Evolutionary conservation across 2,797 vertebrate species (phyloP).

Genomic region (Mareca penelope): DNA sequence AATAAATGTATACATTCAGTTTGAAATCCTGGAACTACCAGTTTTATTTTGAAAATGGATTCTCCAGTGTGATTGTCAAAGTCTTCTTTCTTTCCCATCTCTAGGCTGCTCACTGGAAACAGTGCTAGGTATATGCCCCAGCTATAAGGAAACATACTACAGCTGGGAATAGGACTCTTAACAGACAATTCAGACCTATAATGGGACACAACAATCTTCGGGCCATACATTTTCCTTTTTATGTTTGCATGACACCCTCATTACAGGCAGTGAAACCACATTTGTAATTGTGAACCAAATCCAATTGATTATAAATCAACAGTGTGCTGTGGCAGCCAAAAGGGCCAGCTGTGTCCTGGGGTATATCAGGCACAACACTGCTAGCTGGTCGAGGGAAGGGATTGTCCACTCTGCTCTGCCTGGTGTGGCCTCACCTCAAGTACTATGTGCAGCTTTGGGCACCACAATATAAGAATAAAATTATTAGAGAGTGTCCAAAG

Average conservation of each 20-base stretch:
- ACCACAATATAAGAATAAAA: neutral
- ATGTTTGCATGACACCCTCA: neutral
- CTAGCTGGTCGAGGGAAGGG: neutral
- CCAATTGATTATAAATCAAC: neutral
- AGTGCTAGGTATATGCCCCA: fast-evolving
- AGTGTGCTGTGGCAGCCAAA: neutral
- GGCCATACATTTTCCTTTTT: neutral
- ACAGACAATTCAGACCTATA: neutral
- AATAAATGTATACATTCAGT: neutral
- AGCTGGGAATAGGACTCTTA: neutral
- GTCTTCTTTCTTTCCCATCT: neutral
- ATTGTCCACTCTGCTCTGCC: neutral
- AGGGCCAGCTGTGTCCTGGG: neutral
- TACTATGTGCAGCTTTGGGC: neutral
- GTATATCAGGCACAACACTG: neutral
- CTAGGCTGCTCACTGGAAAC: neutral
- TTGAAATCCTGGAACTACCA: neutral
- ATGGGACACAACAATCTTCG: neutral
- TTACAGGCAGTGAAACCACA: neutral
- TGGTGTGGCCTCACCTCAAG: neutral
- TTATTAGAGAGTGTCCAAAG: neutral
- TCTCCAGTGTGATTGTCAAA: neutral
- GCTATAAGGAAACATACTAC: neutral
- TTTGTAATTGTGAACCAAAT: neutral
- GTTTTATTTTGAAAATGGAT: neutral